phyloP scores from a whole-genome alignment of 2,797 vertebrate species.

The Scolopax rusticola region DNA sequence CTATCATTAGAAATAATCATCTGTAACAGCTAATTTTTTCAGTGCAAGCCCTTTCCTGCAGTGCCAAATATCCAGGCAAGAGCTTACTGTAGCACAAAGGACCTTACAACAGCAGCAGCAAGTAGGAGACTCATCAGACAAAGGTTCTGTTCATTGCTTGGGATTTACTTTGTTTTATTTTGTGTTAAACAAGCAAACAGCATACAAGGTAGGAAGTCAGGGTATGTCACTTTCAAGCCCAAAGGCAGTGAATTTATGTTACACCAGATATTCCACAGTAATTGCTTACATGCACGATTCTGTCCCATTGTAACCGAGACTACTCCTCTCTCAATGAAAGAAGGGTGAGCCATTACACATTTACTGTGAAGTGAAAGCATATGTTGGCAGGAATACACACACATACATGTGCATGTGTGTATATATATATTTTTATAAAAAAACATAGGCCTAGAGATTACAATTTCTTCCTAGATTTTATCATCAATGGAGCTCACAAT shows the following conservation, averaged over 20 bases:
- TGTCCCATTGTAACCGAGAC: background rate
- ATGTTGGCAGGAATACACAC: background rate
- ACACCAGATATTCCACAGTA: conserved; percentile 11
- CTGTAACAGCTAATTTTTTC: background rate
- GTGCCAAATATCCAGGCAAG: background rate
- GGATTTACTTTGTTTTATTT: background rate
- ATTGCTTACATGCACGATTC: background rate
- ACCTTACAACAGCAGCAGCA: background rate
- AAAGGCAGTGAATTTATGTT: conserved; percentile 33
- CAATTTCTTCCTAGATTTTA: background rate
- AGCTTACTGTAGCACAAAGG: conserved; percentile 32
- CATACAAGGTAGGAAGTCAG: background rate
- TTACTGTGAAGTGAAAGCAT: conserved; percentile 11
- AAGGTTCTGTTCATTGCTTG: conserved; percentile 9
- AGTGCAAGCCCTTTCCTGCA: background rate
- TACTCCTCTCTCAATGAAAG: background rate
- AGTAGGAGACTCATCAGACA: background rate
- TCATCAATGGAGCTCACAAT: background rate
- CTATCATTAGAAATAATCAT: background rate
- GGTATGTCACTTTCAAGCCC: conserved; percentile 6
- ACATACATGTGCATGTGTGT: fast-evolving
- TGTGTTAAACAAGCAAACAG: background rate
- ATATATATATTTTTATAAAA: background rate
- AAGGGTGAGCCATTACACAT: background rate
- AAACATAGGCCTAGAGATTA: background rate